A percentile compares a stretch with the other conserved stretches of the same genome.
Evolutionary conservation across 2,797 vertebrate genomes (phyloP).

Genomic region (Australoheros facetus): DNA sequence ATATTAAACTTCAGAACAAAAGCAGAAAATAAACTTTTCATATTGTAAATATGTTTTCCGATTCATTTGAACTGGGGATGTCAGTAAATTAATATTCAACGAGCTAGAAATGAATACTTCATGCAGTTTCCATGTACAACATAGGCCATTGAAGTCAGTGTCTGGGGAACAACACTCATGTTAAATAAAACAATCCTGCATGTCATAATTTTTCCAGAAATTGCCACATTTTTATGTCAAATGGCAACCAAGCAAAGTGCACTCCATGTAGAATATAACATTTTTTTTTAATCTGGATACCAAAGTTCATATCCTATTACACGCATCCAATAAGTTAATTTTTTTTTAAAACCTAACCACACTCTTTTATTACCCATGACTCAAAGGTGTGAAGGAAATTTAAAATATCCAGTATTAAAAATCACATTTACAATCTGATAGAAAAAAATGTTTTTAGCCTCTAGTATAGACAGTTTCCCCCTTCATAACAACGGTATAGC

Average conservation of each 20-base stretch:
- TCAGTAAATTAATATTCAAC: background rate
- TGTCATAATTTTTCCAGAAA: background rate
- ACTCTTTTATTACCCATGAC: background rate
- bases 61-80: background rate
- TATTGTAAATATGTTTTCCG: background rate
- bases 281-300: background rate
- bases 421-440: too few species aligned
- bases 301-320: background rate
- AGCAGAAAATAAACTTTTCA: too few species aligned
- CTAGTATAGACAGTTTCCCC: background rate
- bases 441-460: background rate
- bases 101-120: background rate
- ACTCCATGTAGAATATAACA: background rate
- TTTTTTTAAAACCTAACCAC: background rate
- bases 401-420: background rate
- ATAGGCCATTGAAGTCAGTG: background rate
- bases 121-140: background rate
- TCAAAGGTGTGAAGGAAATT: background rate
- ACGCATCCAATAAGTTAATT: background rate
- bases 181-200: background rate
- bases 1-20: too few species aligned
- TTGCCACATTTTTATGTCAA: background rate
- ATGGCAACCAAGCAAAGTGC: background rate
- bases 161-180: rapidly evolving
- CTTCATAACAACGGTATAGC: background rate